Percentiles rank a stretch among this genome's conserved stretches.
Conservation (phyloP, 2,888 invertebrate genomes). For the Nezara viridula region DNA sequence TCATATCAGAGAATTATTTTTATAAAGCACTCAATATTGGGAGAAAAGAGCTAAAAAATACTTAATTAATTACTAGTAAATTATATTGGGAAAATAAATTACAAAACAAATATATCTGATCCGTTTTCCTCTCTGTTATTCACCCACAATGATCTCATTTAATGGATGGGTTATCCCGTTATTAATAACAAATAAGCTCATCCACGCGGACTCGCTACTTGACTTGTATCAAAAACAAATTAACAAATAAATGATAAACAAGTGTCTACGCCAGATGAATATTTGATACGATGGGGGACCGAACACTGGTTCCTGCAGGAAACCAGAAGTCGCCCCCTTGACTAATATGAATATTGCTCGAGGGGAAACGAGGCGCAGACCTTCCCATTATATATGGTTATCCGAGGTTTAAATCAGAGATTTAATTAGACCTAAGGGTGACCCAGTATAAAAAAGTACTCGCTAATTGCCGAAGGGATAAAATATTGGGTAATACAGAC, state of each 20-base stretch:
- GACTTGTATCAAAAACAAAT: neutral
- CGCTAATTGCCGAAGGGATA: conserved; percentile 27
- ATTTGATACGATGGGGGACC: neutral
- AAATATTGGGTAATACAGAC: conserved; percentile 20
- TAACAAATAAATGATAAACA: neutral
- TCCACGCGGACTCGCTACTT: neutral
- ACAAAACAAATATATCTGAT: too few relatives aligned
- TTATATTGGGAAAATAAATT: too few relatives aligned
- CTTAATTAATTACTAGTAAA: neutral
- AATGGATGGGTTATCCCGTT: neutral
- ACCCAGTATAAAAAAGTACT: neutral
- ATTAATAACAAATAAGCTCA: neutral
- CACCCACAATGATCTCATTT: neutral
- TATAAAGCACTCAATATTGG: too few relatives aligned
- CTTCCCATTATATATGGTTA: conserved; percentile 51
- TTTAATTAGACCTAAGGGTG: conserved; percentile 52
- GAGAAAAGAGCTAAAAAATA: too few relatives aligned
- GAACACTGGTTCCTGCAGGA: neutral
- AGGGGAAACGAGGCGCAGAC: neutral
- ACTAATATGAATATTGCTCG: conserved; percentile 3
- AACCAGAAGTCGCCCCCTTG: neutral
- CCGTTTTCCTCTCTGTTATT: neutral
- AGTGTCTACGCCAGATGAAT: neutral
- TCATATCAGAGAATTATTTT: too few relatives aligned
- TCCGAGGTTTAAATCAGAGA: conserved; percentile 47